Evolutionary conservation across 2,888 invertebrate species (phyloP).

Genomic region (Phaonia tiefii): DNA sequence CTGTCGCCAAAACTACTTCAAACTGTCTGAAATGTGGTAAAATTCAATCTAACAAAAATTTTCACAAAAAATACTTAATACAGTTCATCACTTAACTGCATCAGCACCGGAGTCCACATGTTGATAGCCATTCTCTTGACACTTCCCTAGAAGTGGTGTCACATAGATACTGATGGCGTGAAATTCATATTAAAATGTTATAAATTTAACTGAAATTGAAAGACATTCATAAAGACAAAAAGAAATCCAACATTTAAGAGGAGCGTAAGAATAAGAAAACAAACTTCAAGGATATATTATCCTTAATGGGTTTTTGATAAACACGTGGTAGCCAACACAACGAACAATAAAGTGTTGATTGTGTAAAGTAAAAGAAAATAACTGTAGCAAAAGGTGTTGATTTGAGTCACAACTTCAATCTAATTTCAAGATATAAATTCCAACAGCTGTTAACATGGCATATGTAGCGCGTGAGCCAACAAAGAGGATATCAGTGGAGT

Average conservation of each 20-base stretch:
- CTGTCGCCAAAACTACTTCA: constrained; percentile 24
- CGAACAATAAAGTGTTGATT: not conserved
- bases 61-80: constrained; percentile 8
- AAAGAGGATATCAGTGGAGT: not conserved
- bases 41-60: constrained; percentile 26
- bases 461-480: constrained; percentile 55
- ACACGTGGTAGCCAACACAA: constrained; percentile 41
- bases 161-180: constrained; percentile 36
- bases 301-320: constrained; percentile 52
- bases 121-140: constrained; percentile 17
- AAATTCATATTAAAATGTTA: too few species aligned
- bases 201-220: too few species aligned
- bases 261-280: constrained; percentile 25
- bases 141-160: constrained; percentile 40
- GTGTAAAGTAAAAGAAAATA: constrained; percentile 10
- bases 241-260: constrained; percentile 22
- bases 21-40: not conserved
- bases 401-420: not conserved
- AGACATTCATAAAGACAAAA: too few species aligned
- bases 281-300: constrained; percentile 50
- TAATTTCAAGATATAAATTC: not conserved
- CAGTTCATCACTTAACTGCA: constrained; percentile 2
- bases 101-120: constrained; percentile 2
- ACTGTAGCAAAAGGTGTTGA: constrained; percentile 42
- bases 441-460: constrained; percentile 48